Evolutionary conservation across 2,113 vertebrate species (phyloP), one percentile per base, ranked within the genome.

Genomic region (Gymnorhina tibicen): DNA sequence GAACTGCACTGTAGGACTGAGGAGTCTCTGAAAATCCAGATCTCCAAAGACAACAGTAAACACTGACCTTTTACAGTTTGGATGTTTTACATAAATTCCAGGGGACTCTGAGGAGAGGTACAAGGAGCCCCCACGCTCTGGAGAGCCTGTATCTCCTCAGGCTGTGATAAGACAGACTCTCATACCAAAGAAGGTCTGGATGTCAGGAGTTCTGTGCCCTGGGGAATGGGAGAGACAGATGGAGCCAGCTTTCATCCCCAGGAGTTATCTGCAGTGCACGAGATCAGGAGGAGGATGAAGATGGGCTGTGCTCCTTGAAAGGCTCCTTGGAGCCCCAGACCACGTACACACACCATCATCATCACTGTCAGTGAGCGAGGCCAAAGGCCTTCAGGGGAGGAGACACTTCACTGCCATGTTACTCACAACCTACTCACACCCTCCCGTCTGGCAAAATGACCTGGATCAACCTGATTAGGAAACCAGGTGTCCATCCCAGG

Each of bases 171-270:
- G 87, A 42, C 76, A 91, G 83, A 63, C 23, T 27, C 35, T 91
- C 93, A 72, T 89, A 92, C 95, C 97, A 97, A 97, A 97, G 85
- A 96, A 92, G 89, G 96, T 94, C 93, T 91, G 94, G 58, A 76
- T 74, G 84, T 83, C 87, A 60, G 94, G 56, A 91, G 76, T 47
- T 73, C 77, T 49, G 64, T 16, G 33, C 27, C 55, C 27, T 10
- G 53, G 27, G 66, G 58, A 82, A 68, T 1, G 13, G 58, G 63
- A 53, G 75, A 93, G 60, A 28, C 39, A 41, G 55, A 85, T 0
- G 18, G 60, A 87, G 74, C n/a, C 79, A 80, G 69, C 42, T 80
- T 60, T 91, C 26, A 70, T 52, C 72, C 41, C 4, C 14, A 13
- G 59, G 72, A 69, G 86, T 63, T 91, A 83, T 76, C 90, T 89